A percentile compares a stretch with the other conserved stretches of the same genome.
Evolutionary conservation across 2,888 invertebrate species (phyloP).

Genomic region (Hipparchia semele): DNA sequence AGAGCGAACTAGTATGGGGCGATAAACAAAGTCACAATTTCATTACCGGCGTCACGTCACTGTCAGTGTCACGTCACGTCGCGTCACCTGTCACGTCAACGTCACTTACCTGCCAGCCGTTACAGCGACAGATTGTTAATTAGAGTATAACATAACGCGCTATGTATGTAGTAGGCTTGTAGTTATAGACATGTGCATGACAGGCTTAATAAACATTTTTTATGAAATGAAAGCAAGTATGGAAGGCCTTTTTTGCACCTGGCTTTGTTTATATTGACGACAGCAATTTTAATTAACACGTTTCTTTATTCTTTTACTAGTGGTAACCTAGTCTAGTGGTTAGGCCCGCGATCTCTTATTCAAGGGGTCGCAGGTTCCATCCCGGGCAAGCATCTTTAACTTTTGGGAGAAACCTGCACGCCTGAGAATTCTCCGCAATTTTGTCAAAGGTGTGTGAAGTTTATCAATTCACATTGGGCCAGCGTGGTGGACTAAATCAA

Average conservation of each 20-base stretch:
- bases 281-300: not conserved
- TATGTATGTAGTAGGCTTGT: slow-evolving; percentile 25
- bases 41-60: slow-evolving; percentile 65
- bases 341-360: too few relatives aligned
- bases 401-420: too few relatives aligned
- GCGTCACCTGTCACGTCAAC: slow-evolving; percentile 54
- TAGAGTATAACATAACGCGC: slow-evolving; percentile 66
- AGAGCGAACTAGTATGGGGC: not conserved
- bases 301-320: too few relatives aligned
- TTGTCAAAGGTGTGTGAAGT: too few relatives aligned
- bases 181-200: slow-evolving; percentile 13
- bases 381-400: too few relatives aligned
- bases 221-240: not conserved
- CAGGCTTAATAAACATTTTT: slow-evolving; percentile 29
- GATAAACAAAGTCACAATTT: slow-evolving; percentile 68
- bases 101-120: slow-evolving; percentile 67
- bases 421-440: too few relatives aligned
- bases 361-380: too few relatives aligned
- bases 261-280: slow-evolving; percentile 5
- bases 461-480: too few relatives aligned
- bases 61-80: slow-evolving; percentile 47
- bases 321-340: too few relatives aligned
- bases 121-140: slow-evolving; percentile 74
- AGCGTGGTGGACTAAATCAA: too few relatives aligned
- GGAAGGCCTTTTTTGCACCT: slow-evolving; percentile 5